Percentiles rank a stretch among this genome's conserved stretches.
Conservation (phyloP, 2,113 vertebrate genomes). For the Hepsetus odoe region DNA sequence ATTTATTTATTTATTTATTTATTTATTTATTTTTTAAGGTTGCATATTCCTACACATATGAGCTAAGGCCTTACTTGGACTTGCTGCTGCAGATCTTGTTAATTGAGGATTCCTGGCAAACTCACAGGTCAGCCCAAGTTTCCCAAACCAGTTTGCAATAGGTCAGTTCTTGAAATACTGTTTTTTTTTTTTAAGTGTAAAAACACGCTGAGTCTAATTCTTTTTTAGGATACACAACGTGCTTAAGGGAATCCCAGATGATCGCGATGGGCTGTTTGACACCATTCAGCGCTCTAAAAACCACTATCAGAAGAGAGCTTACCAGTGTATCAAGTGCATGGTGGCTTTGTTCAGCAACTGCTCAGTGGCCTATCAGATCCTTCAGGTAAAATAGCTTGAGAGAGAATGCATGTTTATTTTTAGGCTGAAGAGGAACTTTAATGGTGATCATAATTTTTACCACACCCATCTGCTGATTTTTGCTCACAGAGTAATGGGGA, state of each 20-base stretch:
- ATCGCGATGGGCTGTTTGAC: slow-evolving; percentile 96
- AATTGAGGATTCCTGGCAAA: slow-evolving; percentile 99
- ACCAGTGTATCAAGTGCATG: slow-evolving; percentile 99
- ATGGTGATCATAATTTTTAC: background rate
- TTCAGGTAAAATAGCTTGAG: slow-evolving; percentile 81
- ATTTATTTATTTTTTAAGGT: slow-evolving; percentile 70
- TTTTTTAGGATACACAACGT: slow-evolving; percentile 95
- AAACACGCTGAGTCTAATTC: background rate
- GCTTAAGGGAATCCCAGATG: slow-evolving; percentile 97
- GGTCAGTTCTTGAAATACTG: background rate
- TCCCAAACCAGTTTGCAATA: background rate
- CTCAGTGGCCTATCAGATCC: slow-evolving; percentile 97
- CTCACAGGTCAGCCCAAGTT: slow-evolving; percentile 85
- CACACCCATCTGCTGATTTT: background rate
- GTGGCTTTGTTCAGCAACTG: slow-evolving; percentile 98
- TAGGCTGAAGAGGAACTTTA: background rate
- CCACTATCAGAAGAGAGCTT: slow-evolving; percentile 99
- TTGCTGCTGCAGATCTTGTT: slow-evolving; percentile 96
- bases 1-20: background rate
- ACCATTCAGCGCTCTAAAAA: slow-evolving; percentile 99
- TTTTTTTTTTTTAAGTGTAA: background rate
- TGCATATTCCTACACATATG: slow-evolving; percentile 97
- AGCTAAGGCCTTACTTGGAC: slow-evolving; percentile 98
- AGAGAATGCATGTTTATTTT: background rate
- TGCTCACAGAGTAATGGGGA: slow-evolving; percentile 92